Percentiles rank a stretch among this genome's conserved stretches.
phyloP scores from a whole-genome alignment of 2,888 invertebrate genomes.

The Pseudococcus jackbeardsleyi region DNA sequence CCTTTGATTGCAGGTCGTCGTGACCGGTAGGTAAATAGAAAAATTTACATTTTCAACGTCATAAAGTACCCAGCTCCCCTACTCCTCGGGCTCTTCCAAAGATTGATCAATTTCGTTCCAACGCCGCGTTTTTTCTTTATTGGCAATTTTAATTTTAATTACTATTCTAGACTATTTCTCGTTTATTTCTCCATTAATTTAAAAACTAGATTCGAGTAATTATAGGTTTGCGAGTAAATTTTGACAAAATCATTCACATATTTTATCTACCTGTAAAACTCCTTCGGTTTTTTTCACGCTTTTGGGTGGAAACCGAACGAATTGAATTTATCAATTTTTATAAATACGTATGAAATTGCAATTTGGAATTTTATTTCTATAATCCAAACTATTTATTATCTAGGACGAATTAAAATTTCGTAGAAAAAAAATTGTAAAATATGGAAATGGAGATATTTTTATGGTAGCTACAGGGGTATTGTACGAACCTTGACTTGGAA shows the following conservation, averaged over 20 bases:
- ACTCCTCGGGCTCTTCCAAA: neutral
- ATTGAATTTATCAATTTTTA: slow-evolving; percentile 27
- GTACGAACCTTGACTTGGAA: slow-evolving; percentile 25
- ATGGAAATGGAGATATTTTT: slow-evolving; percentile 18
- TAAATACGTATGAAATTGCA: neutral
- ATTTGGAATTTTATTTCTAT: neutral
- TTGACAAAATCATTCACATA: slow-evolving; percentile 36
- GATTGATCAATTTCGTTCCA: slow-evolving; percentile 12
- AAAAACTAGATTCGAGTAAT: slow-evolving; percentile 51
- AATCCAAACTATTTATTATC: neutral
- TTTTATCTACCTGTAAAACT: neutral
- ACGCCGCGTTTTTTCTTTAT: neutral
- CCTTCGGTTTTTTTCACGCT: slow-evolving; percentile 32
- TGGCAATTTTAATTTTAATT: slow-evolving; percentile 49
- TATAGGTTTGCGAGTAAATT: slow-evolving; percentile 12
- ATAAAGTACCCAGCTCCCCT: neutral
- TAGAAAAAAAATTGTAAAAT: slow-evolving; percentile 48
- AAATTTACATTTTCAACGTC: slow-evolving; percentile 1
- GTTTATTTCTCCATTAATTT: slow-evolving; percentile 51
- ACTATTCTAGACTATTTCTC: slow-evolving; percentile 15
- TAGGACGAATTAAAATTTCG: slow-evolving; percentile 18
- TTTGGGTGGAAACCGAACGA: neutral
- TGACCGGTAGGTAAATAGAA: slow-evolving; percentile 24
- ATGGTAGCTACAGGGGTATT: slow-evolving; percentile 34
- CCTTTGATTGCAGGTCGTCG: slow-evolving; percentile 28